Evolutionary conservation across 2,797 vertebrate genomes (phyloP).

Genomic region (Leucoraja ocellata): DNA sequence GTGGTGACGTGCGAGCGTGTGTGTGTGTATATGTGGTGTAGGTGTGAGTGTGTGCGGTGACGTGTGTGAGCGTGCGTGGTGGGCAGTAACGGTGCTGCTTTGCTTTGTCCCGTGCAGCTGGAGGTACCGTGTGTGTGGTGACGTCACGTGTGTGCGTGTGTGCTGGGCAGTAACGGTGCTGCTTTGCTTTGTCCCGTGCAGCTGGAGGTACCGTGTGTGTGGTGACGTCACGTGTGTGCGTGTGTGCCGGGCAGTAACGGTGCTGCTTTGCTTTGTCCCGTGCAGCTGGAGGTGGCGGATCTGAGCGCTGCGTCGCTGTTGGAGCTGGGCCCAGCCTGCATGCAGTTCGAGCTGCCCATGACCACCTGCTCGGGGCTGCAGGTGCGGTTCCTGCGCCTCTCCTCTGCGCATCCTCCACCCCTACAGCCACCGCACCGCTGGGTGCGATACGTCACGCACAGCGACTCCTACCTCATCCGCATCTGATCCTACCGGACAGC

Average conservation of each 20-base stretch:
- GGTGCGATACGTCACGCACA: constrained; percentile 79
- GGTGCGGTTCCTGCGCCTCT: constrained; percentile 73
- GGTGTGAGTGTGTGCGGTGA: too few relatives aligned
- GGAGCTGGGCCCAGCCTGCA: constrained; percentile 70
- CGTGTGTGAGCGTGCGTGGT: too few relatives aligned
- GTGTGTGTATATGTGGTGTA: too few relatives aligned
- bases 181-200: constrained; percentile 41
- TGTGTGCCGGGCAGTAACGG: too few relatives aligned
- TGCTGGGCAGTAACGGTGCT: not conserved
- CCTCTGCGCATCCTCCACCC: constrained; percentile 38
- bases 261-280: not conserved
- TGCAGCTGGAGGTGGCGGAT: constrained; percentile 62
- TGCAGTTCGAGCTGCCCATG: constrained; percentile 77
- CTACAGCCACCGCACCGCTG: constrained; percentile 62
- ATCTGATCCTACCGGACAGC: constrained; percentile 45
- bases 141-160: too few relatives aligned
- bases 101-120: too few relatives aligned
- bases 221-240: too few relatives aligned
- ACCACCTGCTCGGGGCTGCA: constrained; percentile 74
- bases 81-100: too few relatives aligned
- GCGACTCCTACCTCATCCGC: constrained; percentile 72
- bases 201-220: too few relatives aligned
- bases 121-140: too few relatives aligned
- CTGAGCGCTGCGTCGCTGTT: constrained; percentile 61
- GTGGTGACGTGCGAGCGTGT: too few relatives aligned